Percentiles rank a stretch among this genome's conserved stretches.
Evolutionary conservation across 1,140 invertebrate genomes (phyloP).

Genomic region (Drosophila lacertosa): DNA sequence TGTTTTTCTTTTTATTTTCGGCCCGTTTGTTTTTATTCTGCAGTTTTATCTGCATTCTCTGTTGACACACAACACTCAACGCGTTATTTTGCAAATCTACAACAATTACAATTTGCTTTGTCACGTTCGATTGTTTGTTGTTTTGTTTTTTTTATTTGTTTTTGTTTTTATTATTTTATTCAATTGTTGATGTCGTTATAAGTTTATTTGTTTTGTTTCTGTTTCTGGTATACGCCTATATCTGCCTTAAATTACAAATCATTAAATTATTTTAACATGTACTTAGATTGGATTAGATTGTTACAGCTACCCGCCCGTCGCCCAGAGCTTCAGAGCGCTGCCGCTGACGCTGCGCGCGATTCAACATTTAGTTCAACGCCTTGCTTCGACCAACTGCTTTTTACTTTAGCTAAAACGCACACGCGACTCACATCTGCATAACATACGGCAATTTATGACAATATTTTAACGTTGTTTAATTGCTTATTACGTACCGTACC

Average conservation of each 20-base stretch:
- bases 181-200: conserved; percentile 40
- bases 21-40: conserved; percentile 34
- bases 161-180: conserved; percentile 32
- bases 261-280: conserved; percentile 81
- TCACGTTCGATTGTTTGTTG: conserved; percentile 60
- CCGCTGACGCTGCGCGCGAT: conserved; percentile 54
- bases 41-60: conserved; percentile 10
- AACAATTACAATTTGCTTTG: conserved; percentile 69
- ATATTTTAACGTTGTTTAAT: neutral
- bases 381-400: conserved; percentile 52
- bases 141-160: conserved; percentile 21
- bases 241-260: conserved; percentile 77
- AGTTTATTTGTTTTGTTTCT: conserved; percentile 41
- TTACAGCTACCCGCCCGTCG: conserved; percentile 80
- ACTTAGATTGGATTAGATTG: conserved; percentile 83
- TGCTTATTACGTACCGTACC: conserved; percentile 19
- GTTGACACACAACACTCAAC: conserved; percentile 51
- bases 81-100: conserved; percentile 37
- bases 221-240: conserved; percentile 68
- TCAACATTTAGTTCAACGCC: conserved; percentile 69
- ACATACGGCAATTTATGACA: conserved; percentile 2
- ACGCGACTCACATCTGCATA: conserved; percentile 18
- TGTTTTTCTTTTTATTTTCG: conserved; percentile 67
- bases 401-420: conserved; percentile 9
- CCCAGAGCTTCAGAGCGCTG: conserved; percentile 63